A percentile compares a stretch with the other conserved stretches of the same genome.
phyloP scores from a whole-genome alignment of 2,113 vertebrate species.

The Dryoscopus gambensis region DNA sequence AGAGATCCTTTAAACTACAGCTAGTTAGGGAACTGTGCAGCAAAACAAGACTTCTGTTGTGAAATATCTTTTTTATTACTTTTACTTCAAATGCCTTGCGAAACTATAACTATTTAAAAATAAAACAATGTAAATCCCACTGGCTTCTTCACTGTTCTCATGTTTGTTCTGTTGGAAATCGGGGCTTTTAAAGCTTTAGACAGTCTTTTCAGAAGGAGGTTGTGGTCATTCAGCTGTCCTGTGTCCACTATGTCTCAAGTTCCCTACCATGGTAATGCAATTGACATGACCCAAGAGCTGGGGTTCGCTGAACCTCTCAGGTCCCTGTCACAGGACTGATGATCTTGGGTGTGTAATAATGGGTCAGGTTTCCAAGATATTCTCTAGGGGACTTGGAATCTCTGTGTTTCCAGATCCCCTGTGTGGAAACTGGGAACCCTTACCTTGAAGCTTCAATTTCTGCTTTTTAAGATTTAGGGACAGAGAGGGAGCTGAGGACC shows the following conservation, averaged over 20 bases:
- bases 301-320: background rate
- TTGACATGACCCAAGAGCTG: background rate
- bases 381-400: background rate
- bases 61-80: background rate
- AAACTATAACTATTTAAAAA: background rate
- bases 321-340: background rate
- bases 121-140: background rate
- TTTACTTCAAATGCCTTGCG: background rate
- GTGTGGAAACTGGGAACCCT: background rate
- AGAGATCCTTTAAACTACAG: background rate
- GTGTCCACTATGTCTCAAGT: accelerated
- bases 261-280: accelerated
- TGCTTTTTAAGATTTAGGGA: background rate
- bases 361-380: background rate
- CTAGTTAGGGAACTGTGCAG: background rate
- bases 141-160: accelerated
- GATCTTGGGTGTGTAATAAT: background rate
- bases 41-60: background rate
- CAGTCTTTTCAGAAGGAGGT: background rate
- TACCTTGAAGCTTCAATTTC: background rate
- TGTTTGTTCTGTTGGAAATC: background rate
- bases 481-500: background rate
- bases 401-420: background rate
- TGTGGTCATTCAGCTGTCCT: background rate
- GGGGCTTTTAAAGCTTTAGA: background rate